A percentile compares a stretch with the other conserved stretches of the same genome.
phyloP scores from a whole-genome alignment of 2,113 vertebrate genomes.

The Catagonus wagneri region DNA sequence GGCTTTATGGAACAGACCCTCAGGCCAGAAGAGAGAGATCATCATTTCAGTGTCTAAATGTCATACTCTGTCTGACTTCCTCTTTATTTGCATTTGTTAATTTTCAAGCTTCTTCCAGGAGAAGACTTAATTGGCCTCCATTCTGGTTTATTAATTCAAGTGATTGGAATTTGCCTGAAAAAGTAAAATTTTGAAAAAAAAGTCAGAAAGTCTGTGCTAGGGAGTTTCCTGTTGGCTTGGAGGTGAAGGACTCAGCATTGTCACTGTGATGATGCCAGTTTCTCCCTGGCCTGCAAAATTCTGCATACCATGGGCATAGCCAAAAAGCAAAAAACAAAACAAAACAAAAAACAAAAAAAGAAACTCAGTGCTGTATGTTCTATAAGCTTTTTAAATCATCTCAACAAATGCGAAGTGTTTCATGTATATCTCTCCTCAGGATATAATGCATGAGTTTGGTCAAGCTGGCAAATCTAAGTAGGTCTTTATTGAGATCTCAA shows the following conservation, averaged over 20 bases:
- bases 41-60: fast-evolving
- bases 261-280: too few species aligned
- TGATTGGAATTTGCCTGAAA: not conserved
- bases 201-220: not conserved
- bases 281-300: too few species aligned
- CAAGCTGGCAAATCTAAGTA: not conserved
- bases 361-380: not conserved
- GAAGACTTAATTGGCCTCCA: slow-evolving; percentile 10
- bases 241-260: too few species aligned
- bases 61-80: not conserved
- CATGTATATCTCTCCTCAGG: not conserved
- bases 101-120: not conserved
- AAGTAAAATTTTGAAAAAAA: slow-evolving; percentile 39
- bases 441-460: not conserved
- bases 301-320: too few species aligned
- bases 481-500: not conserved
- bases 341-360: not conserved
- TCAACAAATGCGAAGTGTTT: not conserved
- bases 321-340: too few species aligned
- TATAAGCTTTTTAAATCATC: not conserved
- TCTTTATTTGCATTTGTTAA: not conserved
- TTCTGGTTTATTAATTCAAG: slow-evolving; percentile 28
- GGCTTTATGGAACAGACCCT: not conserved
- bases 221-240: too few species aligned
- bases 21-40: not conserved